Evolutionary conservation across 2,888 invertebrate species (phyloP).

Genomic region (Drosophila lacicola): DNA sequence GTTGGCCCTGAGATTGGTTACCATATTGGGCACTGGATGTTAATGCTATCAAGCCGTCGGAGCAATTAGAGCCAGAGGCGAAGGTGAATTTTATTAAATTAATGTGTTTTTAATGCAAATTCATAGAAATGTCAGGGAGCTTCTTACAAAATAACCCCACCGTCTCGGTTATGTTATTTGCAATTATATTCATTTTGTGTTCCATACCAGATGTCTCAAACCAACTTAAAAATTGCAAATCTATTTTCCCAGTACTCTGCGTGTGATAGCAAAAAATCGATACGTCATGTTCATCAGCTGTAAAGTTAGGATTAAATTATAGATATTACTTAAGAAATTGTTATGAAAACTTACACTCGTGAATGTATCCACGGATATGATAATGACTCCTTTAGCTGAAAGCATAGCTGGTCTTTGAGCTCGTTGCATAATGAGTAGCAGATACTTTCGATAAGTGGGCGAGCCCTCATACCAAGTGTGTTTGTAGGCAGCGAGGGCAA

Average conservation of each 20-base stretch:
- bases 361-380: slow-evolving; percentile 51
- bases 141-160: neutral
- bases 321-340: neutral
- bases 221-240: too few species aligned
- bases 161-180: too few species aligned
- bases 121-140: slow-evolving; percentile 1
- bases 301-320: neutral
- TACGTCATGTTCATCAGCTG: slow-evolving; percentile 56
- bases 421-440: slow-evolving; percentile 46
- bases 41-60: slow-evolving; percentile 2
- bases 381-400: slow-evolving; percentile 47
- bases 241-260: slow-evolving; percentile 29
- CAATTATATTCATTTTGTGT: neutral
- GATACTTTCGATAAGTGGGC: slow-evolving; percentile 33
- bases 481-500: slow-evolving; percentile 43
- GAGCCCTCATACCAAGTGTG: slow-evolving; percentile 58
- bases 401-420: slow-evolving; percentile 43
- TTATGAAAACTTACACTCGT: slow-evolving; percentile 23
- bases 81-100: neutral
- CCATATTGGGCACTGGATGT: neutral
- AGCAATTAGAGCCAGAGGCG: neutral
- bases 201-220: neutral
- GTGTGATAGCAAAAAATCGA: slow-evolving; percentile 37
- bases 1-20: neutral
- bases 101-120: slow-evolving; percentile 16